phyloP scores from a whole-genome alignment of 2,888 invertebrate species.

The Protonemura montana region DNA sequence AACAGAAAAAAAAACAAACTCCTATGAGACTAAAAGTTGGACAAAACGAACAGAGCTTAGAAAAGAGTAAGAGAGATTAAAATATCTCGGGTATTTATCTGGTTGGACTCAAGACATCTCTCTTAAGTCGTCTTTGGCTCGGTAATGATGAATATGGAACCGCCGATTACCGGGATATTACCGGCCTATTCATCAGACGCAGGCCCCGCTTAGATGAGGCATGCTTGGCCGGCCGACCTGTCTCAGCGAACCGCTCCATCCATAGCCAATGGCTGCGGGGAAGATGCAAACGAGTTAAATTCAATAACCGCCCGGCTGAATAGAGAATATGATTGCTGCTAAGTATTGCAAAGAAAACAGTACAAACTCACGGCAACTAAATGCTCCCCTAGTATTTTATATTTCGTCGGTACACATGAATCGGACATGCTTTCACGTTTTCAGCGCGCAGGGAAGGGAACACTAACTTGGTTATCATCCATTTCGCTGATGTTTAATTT shows the following conservation, averaged over 20 bases:
- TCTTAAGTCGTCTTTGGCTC: background rate
- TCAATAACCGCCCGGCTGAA: background rate
- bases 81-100: conserved; percentile 7
- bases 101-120: background rate
- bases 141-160: conserved; percentile 7
- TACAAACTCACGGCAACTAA: background rate
- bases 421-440: too few species aligned
- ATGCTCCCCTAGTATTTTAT: background rate
- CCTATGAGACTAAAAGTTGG: background rate
- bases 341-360: background rate
- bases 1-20: background rate
- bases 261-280: too few species aligned
- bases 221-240: background rate
- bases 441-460: too few species aligned
- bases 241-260: background rate
- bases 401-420: background rate
- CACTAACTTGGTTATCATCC: background rate
- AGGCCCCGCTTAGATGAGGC: background rate
- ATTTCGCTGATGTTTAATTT: background rate
- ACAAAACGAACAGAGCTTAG: conserved; percentile 37
- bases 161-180: conserved; percentile 5
- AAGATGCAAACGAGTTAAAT: background rate
- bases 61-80: conserved; percentile 17
- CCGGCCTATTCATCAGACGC: background rate
- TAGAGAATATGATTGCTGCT: background rate